phyloP scores from a whole-genome alignment of 2,113 vertebrate species.

The Rhinolophus ferrumequinum region DNA sequence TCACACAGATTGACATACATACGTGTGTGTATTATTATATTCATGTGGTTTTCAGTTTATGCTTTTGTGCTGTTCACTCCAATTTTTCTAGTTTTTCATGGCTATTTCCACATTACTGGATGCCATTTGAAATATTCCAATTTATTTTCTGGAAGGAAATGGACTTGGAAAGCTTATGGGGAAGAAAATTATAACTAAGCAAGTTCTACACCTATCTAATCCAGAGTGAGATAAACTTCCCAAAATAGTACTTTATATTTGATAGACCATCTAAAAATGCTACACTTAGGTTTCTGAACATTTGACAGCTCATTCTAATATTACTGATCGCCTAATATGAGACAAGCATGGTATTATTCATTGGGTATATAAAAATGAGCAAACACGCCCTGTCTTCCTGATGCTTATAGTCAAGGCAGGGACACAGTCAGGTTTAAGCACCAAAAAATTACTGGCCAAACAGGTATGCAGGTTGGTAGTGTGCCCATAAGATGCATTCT shows the following conservation, averaged over 20 bases:
- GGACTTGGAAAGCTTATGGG: background rate
- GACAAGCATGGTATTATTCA: background rate
- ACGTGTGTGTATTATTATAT: background rate
- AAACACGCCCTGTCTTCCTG: background rate
- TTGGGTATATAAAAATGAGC: background rate
- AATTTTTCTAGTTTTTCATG: background rate
- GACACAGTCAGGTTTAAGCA: background rate
- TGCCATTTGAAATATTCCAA: background rate
- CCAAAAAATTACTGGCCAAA: background rate
- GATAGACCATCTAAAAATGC: background rate
- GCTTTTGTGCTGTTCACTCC: background rate
- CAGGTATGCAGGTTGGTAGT: background rate
- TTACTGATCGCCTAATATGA: background rate
- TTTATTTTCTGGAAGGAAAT: slow-evolving; percentile 12
- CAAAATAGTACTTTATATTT: background rate
- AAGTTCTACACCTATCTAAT: background rate
- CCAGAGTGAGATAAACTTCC: background rate
- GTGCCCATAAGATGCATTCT: background rate
- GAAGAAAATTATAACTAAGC: background rate
- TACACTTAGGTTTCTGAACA: background rate
- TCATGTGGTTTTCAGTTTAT: background rate
- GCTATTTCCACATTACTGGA: background rate
- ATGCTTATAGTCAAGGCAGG: background rate
- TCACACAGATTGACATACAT: background rate
- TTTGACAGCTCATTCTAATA: background rate